These are phyloP conservation scores for Macrobrachium nipponense DNA, from an alignment of 1,140 invertebrate genomes.

Conservation along the genomic window DNA sequence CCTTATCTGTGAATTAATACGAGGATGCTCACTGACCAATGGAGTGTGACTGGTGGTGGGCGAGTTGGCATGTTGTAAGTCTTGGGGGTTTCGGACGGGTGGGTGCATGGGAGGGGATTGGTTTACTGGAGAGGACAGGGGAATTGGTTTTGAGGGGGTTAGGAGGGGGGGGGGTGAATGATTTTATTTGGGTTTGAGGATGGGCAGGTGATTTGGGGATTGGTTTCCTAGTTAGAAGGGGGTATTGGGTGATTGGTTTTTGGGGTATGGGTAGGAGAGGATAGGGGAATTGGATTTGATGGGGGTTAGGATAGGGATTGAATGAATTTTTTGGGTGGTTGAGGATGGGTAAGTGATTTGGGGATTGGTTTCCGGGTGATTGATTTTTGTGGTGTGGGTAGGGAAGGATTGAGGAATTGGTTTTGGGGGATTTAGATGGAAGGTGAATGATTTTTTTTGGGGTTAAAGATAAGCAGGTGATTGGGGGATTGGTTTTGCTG, in stretches of 20 bases:
- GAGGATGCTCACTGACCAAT: constrained; percentile 25
- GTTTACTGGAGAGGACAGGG: not conserved
- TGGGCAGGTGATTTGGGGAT: no score
- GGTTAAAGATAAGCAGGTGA: not conserved
- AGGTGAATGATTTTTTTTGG: not conserved
- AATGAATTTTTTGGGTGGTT: no score
- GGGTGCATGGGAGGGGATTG: not conserved
- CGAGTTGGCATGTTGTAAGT: not conserved
- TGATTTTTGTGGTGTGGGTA: not conserved
- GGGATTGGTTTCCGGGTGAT: not conserved
- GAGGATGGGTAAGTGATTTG: not conserved
- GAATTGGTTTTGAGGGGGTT: not conserved
- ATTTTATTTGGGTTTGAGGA: no score
- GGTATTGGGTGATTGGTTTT: not conserved
- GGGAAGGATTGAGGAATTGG: not conserved
- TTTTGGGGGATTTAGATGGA: not conserved
- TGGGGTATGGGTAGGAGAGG: not conserved
- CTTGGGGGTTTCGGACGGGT: not conserved
- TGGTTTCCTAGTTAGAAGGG: no score
- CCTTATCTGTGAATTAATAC: constrained; percentile 54
- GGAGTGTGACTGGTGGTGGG: constrained; percentile 42
- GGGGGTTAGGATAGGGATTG: not conserved
- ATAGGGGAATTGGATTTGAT: not conserved
- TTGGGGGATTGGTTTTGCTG: no score
- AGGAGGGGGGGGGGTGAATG: no score